A percentile compares a stretch with the other conserved stretches of the same genome.
Evolutionary conservation across 2,888 invertebrate species (phyloP).

Genomic region (Creontiades dilutus): DNA sequence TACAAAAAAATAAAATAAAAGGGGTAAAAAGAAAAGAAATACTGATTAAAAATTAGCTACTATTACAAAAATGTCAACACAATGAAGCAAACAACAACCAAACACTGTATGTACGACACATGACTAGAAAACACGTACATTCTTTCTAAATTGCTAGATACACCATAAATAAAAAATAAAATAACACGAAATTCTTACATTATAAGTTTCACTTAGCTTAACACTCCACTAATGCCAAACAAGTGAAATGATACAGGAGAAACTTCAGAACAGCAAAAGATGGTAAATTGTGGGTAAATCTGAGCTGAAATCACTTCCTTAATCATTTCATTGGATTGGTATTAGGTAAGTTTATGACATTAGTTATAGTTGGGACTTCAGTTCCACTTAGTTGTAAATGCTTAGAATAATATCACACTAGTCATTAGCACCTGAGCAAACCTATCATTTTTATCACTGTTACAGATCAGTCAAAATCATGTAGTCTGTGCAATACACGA

Average conservation of each 20-base stretch:
- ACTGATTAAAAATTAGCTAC: slow-evolving; percentile 35
- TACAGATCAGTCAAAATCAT: slow-evolving; percentile 28
- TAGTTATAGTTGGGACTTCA: slow-evolving; percentile 9
- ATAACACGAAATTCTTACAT: slow-evolving; percentile 35
- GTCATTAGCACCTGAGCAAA: slow-evolving; percentile 63
- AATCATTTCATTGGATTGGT: slow-evolving; percentile 5
- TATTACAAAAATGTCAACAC: not conserved
- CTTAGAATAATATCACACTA: slow-evolving; percentile 71
- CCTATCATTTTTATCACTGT: slow-evolving; percentile 10
- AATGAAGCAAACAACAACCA: slow-evolving; percentile 35
- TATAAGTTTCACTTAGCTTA: slow-evolving; percentile 24
- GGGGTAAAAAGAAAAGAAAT: not conserved
- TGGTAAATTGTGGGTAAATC: slow-evolving; percentile 72
- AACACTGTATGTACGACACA: not conserved
- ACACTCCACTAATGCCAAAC: slow-evolving; percentile 55
- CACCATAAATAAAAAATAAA: slow-evolving; percentile 29
- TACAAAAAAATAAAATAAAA: slow-evolving; percentile 25
- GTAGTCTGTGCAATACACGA: slow-evolving; percentile 48
- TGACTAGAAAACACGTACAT: slow-evolving; percentile 55
- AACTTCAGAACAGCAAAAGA: slow-evolving; percentile 64
- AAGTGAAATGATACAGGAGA: slow-evolving; percentile 8
- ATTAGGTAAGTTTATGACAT: slow-evolving; percentile 37
- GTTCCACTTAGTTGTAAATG: slow-evolving; percentile 54
- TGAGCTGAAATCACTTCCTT: not conserved
- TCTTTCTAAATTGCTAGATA: slow-evolving; percentile 37